A percentile compares a stretch with the other conserved stretches of the same genome.
phyloP scores from a whole-genome alignment of 2,797 vertebrate species.

The Brachyalestes nurse region DNA sequence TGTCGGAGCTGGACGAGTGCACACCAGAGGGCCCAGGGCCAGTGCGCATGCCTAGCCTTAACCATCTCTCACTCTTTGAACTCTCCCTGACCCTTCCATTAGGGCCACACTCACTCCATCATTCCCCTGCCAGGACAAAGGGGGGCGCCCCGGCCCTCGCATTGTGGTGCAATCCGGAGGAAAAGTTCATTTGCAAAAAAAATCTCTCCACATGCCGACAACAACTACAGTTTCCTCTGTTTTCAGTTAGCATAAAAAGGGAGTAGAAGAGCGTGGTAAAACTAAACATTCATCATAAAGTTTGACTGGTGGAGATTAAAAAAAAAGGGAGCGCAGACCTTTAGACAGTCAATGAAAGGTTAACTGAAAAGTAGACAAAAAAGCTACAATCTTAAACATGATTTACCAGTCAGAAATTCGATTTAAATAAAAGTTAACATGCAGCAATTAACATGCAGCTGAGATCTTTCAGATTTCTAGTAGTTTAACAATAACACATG shows the following conservation, averaged over 20 bases:
- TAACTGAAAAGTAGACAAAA: slow-evolving; percentile 39
- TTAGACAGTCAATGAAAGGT: slow-evolving; percentile 41
- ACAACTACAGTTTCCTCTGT: slow-evolving; percentile 50
- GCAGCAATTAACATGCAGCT: slow-evolving; percentile 14
- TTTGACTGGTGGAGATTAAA: slow-evolving; percentile 6
- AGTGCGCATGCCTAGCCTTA: slow-evolving; percentile 48
- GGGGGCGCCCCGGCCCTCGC: slow-evolving; percentile 55
- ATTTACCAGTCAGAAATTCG: neutral
- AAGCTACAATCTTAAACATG: slow-evolving; percentile 3
- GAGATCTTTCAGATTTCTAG: neutral
- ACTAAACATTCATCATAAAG: slow-evolving; percentile 32
- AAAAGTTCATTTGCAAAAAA: slow-evolving; percentile 54
- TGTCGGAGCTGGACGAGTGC: slow-evolving; percentile 47
- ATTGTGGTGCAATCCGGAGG: slow-evolving; percentile 62
- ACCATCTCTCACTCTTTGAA: slow-evolving; percentile 60
- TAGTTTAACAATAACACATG: neutral
- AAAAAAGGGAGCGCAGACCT: slow-evolving; percentile 20
- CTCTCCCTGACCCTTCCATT: slow-evolving; percentile 78
- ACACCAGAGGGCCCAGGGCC: slow-evolving; percentile 30
- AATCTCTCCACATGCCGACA: slow-evolving; percentile 44
- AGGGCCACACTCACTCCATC: slow-evolving; percentile 78
- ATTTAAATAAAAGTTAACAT: slow-evolving; percentile 15
- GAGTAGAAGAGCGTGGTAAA: slow-evolving; percentile 36
- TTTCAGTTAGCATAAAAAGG: slow-evolving; percentile 49
- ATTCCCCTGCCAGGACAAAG: slow-evolving; percentile 71